Percentiles rank a stretch among this genome's conserved stretches.
Conservation (phyloP, 2,888 invertebrate genomes). For the Tipula helvola region DNA sequence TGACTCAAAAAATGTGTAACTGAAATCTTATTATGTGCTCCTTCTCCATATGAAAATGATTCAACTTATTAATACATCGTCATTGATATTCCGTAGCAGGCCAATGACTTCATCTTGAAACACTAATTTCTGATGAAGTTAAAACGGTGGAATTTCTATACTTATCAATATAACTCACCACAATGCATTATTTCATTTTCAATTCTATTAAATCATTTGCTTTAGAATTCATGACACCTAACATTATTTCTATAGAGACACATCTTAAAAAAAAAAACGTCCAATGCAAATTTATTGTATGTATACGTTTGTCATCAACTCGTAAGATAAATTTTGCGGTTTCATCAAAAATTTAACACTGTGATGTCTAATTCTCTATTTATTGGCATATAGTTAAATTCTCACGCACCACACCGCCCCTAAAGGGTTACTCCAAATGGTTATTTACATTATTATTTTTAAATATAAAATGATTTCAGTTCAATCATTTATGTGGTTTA, state of each 20-base stretch:
- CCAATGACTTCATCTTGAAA: background rate
- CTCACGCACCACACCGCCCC: background rate
- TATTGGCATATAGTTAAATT: background rate
- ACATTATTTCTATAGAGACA: background rate
- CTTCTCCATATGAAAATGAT: no score
- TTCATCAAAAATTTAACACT: background rate
- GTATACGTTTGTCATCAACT: background rate
- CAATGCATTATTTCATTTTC: background rate
- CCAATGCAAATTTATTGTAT: background rate
- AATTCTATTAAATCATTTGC: background rate
- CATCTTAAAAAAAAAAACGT: background rate
- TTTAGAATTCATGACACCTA: background rate
- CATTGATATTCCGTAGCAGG: no score
- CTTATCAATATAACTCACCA: background rate
- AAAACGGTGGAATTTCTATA: background rate
- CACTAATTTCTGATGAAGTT: background rate
- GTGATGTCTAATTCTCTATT: no score
- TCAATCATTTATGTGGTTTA: background rate
- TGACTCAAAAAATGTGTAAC: no score
- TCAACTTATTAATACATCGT: background rate
- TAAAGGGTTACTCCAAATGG: background rate
- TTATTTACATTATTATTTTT: background rate
- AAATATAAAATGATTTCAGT: background rate
- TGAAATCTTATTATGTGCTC: no score
- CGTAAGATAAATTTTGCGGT: background rate